Base-by-base conservation (phyloP, 1,140 invertebrate genomes). In the Antheraea pernyi region DNA sequence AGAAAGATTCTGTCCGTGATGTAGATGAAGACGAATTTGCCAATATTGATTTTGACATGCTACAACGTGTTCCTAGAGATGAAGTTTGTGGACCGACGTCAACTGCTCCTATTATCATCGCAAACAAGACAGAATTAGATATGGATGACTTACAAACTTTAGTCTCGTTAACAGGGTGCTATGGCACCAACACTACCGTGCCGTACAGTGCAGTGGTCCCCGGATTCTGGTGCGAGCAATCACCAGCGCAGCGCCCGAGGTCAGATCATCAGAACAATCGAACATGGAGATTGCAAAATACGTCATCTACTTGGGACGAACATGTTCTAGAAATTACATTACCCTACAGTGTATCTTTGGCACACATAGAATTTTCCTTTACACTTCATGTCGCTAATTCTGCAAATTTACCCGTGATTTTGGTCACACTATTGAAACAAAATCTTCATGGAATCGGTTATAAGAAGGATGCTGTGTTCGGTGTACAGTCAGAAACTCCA, bases 211-310 rank as follows among this genome's bases (percentile, higher is more conserved):
- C 97, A 7, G 97, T 97, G n/a, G 97, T 98, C 0, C 97, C 97
- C 3, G 95, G 97, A 36, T 98, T 97, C 89, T 98, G 97, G 98
- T 96, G 95, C 73, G 97, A 98, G 93, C 94, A 98, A 80, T 97
- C 97, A 78, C 97, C 98, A 71, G 97, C 97, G 19, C 97, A 98
- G 83, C 95, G 97, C 70, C 97, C 98, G 73, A 93, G 97, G 74
- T 94, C 94, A 2, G 97, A 97, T 77, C 96, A 96, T 77, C 95
- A 96, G 70, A 95, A 97, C 78, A 97, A 96, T 7, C 94, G 97
- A 69, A 97, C 96, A 0, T 98, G 97, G 97, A 94, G 97, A 71
- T 92, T 98, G 5, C 97, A 98, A 82, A 96, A 96, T 76, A 97
- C 98, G 71, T 95, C 95, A 89, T 96, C 95, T 10, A 97, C 97